Evolutionary conservation across 2,113 vertebrate genomes (phyloP).

Genomic region (Phainopepla nitens): DNA sequence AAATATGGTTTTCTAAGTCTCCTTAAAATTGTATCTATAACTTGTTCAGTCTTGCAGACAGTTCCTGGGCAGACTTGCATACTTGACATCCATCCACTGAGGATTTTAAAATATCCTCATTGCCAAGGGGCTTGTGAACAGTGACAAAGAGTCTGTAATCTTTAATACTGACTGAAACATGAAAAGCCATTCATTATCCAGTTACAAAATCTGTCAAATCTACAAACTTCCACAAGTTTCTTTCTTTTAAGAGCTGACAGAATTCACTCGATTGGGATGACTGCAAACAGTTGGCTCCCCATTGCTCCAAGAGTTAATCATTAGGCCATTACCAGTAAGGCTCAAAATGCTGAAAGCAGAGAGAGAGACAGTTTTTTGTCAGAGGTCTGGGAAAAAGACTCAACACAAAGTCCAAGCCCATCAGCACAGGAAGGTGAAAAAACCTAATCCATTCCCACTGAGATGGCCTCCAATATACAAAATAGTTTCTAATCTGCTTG

Average conservation of each 20-base stretch:
- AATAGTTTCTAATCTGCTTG: background rate
- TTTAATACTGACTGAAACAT: background rate
- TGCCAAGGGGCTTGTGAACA: background rate
- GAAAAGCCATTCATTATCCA: background rate
- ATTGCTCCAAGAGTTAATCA: background rate
- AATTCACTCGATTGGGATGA: background rate
- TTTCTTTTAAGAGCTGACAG: background rate
- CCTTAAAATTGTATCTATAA: background rate
- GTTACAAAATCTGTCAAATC: background rate
- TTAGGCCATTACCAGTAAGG: background rate
- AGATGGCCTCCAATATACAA: background rate
- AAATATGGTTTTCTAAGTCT: background rate
- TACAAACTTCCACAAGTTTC: background rate
- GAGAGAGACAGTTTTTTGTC: background rate
- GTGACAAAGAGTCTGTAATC: background rate
- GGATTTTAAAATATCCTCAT: background rate
- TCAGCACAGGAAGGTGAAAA: background rate
- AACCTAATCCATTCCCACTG: background rate
- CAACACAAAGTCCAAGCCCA: background rate
- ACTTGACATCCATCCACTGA: background rate
- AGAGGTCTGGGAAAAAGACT: slow-evolving; percentile 5
- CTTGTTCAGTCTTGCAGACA: background rate
- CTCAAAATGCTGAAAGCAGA: background rate
- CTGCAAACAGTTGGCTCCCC: background rate
- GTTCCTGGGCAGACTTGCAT: background rate